Conservation (phyloP, 2,888 invertebrate genomes). For the Tachina lurida region DNA sequence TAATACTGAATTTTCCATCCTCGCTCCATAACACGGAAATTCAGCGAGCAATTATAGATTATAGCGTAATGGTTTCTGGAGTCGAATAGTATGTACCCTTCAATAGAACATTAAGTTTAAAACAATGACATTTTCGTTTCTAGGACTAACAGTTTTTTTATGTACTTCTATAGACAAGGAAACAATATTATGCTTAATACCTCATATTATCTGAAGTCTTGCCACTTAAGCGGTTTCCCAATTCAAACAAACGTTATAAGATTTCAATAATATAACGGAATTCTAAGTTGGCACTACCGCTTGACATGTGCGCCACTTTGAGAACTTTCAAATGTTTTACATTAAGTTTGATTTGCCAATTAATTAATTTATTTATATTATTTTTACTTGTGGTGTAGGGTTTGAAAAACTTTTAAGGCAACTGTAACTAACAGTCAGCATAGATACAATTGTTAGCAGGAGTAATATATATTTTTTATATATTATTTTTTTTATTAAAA, state of each 20-base stretch:
- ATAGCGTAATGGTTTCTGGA: not conserved
- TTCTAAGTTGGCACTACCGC: too few species aligned
- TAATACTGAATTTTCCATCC: not conserved
- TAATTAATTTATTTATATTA: not conserved
- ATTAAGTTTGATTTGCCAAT: too few species aligned
- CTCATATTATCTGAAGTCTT: too few species aligned
- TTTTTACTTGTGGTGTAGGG: not conserved
- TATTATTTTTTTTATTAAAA: not conserved
- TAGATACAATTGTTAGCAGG: slow-evolving; percentile 55
- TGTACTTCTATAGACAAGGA: too few species aligned
- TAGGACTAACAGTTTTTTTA: too few species aligned
- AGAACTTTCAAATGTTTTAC: too few species aligned
- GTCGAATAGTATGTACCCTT: not conserved
- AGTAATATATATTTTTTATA: slow-evolving; percentile 49
- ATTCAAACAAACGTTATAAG: too few species aligned
- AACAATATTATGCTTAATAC: too few species aligned
- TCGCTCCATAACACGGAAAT: not conserved
- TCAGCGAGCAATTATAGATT: not conserved
- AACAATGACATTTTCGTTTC: not conserved
- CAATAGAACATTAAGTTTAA: not conserved
- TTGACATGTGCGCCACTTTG: too few species aligned
- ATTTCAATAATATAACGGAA: too few species aligned
- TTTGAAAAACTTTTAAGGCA: slow-evolving; percentile 12
- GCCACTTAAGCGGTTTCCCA: too few species aligned
- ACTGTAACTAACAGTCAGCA: slow-evolving; percentile 38